Evolutionary conservation across 2,113 vertebrate genomes (phyloP), one percentile per base, ranked within the genome.

Genomic region (Elephantulus edwardii): DNA sequence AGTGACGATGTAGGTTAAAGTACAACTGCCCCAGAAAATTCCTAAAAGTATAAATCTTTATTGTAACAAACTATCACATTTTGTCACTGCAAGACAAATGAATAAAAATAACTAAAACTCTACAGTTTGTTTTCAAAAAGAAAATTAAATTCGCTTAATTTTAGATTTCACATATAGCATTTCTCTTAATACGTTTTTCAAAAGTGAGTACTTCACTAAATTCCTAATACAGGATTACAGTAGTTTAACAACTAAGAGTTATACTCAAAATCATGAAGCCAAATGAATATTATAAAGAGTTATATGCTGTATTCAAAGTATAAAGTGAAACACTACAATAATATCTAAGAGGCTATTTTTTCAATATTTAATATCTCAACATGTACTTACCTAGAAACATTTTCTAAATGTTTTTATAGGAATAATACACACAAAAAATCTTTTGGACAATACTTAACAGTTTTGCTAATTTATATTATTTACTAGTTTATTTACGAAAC

Each of bases 201-300:
- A 88, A 96, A 68, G 71, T 94, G 86, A 62, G 52, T 78, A 71
- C 77, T 70, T 96, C 88, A 81, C 58, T 33, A 86, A 88, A 83
- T 77, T 66, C 72, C 56, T 77, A 76, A 42, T 82, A 87, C 28
- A 86, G 88, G 93, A 96, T 24, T 94, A 86, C 88, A 95, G 89
- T 86, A 93, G 76, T 83, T 46, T 94, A 91, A 96, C 90, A 93
- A 96, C 83, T 95, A 80, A 93, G 64, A 96, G 82, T 80, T 94
- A 92, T 86, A 93, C 90, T 95, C 91, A 94, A 95, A 91, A 88
- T 94, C 60, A 62, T 76, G 94, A 75, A 40, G 77, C 54, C 66
- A 70, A 90, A 86, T 80, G 95, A 95, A 96, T 94, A 54, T 79
- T 95, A 96, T 60, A 75, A 96, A 88, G 81, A 76, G 64, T 75